Evolutionary conservation across 2,888 invertebrate species (phyloP).

Genomic region (Nemoura dubitans): DNA sequence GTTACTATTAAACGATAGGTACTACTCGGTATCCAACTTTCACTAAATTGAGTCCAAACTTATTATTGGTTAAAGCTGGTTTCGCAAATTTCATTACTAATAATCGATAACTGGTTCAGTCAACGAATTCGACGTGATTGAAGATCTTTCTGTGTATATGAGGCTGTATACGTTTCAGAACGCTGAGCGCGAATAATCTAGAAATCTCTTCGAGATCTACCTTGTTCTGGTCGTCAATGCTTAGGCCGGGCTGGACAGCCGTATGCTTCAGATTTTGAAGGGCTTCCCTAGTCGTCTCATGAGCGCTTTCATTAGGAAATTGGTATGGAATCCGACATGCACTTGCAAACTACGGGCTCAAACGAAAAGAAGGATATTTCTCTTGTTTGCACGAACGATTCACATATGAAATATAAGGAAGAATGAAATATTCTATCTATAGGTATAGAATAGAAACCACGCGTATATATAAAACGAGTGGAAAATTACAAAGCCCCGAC

Average conservation of each 20-base stretch:
- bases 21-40: not conserved
- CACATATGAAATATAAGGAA: not conserved
- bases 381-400: not conserved
- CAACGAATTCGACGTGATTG: not conserved
- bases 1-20: not conserved
- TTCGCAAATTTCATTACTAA: not conserved
- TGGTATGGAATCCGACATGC: not conserved
- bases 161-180: not conserved
- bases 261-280: not conserved
- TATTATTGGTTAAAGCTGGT: not conserved
- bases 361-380: not conserved
- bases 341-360: not conserved
- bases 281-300: not conserved
- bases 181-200: not conserved
- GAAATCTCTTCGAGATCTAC: not conserved
- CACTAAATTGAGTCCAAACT: conserved; percentile 7
- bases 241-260: not conserved
- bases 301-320: not conserved
- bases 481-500: not conserved
- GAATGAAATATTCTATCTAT: not conserved
- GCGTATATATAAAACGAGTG: not conserved
- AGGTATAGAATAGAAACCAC: not conserved
- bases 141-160: not conserved
- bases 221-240: conserved; percentile 2
- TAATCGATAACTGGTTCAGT: not conserved